phyloP scores from a whole-genome alignment of 2,797 vertebrate species.

The Urophycis tenuis region DNA sequence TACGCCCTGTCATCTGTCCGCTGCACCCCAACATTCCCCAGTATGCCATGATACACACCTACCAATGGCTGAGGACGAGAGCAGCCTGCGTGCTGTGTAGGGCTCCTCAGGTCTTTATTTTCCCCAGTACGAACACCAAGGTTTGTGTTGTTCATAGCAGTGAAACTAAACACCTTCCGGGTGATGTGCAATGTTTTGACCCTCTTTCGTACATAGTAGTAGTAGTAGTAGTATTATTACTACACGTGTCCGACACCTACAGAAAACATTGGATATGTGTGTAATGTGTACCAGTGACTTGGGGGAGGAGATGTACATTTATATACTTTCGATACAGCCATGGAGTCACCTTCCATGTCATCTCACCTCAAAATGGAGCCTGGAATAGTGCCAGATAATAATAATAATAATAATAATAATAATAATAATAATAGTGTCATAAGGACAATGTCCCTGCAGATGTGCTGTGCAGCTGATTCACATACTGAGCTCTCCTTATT shows the following conservation, averaged over 20 bases:
- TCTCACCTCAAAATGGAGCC: background rate
- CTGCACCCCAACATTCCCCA: background rate
- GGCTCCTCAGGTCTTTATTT: background rate
- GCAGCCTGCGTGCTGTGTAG: background rate
- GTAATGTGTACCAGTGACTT: background rate
- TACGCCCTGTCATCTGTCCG: slow-evolving; percentile 42
- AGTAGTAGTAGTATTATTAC: background rate
- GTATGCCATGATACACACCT: too few species aligned
- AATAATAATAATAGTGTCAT: too few species aligned
- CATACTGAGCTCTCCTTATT: background rate
- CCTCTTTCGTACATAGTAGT: background rate
- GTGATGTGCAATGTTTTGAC: background rate
- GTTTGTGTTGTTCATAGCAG: background rate
- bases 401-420: too few species aligned
- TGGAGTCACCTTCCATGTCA: background rate
- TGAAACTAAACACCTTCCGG: background rate
- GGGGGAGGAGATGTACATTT: too few species aligned
- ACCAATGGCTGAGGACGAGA: too few species aligned
- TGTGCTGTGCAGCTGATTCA: background rate
- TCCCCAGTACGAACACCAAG: background rate
- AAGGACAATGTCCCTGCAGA: background rate
- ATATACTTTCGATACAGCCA: background rate
- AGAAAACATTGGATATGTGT: too few species aligned
- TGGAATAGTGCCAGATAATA: background rate
- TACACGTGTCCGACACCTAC: background rate